A percentile compares a stretch with the other conserved stretches of the same genome.
Conservation (phyloP, 2,888 invertebrate species). For the Osmoderma eremita region DNA sequence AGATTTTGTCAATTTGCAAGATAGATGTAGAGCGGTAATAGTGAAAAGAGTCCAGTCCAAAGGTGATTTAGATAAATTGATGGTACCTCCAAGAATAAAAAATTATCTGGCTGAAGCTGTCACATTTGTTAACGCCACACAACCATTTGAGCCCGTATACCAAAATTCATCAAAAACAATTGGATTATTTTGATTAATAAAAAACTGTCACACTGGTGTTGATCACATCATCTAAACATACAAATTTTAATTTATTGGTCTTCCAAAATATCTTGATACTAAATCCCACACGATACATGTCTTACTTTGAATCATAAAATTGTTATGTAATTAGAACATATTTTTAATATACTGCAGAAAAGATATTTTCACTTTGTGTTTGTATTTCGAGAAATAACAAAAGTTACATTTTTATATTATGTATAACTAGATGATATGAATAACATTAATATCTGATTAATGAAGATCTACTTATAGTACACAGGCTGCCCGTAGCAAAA, state of each 20-base stretch:
- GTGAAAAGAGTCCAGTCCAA: constrained; percentile 66
- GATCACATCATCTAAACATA: constrained; percentile 21
- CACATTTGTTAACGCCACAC: constrained; percentile 56
- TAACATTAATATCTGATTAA: too few relatives aligned
- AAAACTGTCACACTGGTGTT: constrained; percentile 33
- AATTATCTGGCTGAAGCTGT: constrained; percentile 69
- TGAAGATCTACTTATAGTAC: too few relatives aligned
- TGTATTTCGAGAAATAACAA: too few relatives aligned
- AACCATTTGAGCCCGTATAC: constrained; percentile 59
- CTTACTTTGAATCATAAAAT: neutral
- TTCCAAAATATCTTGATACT: neutral
- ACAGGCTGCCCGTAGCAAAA: too few relatives aligned
- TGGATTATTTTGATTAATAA: constrained; percentile 39
- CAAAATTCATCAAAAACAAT: constrained; percentile 51
- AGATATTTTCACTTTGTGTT: too few relatives aligned
- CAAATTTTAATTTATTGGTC: neutral
- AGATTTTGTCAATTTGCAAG: constrained; percentile 75
- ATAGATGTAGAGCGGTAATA: constrained; percentile 73
- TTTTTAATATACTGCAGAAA: too few relatives aligned
- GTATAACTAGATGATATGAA: too few relatives aligned
- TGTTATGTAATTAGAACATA: too few relatives aligned
- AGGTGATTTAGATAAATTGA: constrained; percentile 67
- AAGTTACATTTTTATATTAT: too few relatives aligned
- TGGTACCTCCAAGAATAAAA: constrained; percentile 69
- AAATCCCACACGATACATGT: neutral